Evolutionary conservation across 2,888 invertebrate species (phyloP).

Genomic region (Drosophila mercatorum): DNA sequence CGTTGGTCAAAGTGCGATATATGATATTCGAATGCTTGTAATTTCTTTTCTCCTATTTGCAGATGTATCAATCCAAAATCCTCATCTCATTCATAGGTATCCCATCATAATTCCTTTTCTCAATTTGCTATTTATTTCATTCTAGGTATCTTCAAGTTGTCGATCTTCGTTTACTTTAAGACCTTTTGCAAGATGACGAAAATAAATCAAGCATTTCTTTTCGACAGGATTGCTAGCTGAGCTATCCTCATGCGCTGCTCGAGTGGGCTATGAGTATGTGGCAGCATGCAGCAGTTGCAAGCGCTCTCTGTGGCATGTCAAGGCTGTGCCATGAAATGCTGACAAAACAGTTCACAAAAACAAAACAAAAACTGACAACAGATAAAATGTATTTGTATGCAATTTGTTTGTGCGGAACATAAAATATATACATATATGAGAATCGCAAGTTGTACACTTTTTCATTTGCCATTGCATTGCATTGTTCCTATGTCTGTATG

Average conservation of each 20-base stretch:
- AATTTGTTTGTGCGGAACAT: slow-evolving; percentile 54
- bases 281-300: slow-evolving; percentile 11
- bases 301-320: slow-evolving; percentile 42
- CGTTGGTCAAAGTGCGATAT: too few relatives aligned
- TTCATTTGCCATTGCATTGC: slow-evolving; percentile 48
- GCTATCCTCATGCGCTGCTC: slow-evolving; percentile 14
- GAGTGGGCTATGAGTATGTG: slow-evolving; percentile 18
- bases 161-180: not conserved
- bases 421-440: slow-evolving; percentile 12
- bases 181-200: not conserved
- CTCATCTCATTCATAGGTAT: too few relatives aligned
- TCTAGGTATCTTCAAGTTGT: not conserved
- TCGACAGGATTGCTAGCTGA: slow-evolving; percentile 32
- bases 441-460: slow-evolving; percentile 37
- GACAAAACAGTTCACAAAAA: slow-evolving; percentile 50
- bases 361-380: slow-evolving; percentile 16
- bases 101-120: too few relatives aligned
- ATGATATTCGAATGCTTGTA: too few relatives aligned
- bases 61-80: too few relatives aligned
- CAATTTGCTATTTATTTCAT: too few relatives aligned
- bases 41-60: too few relatives aligned
- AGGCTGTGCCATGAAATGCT: slow-evolving; percentile 44
- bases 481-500: slow-evolving; percentile 28
- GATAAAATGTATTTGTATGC: slow-evolving; percentile 54
- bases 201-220: slow-evolving; percentile 24